phyloP scores from a whole-genome alignment of 2,888 invertebrate species.

The Calliphora vomitoria region DNA sequence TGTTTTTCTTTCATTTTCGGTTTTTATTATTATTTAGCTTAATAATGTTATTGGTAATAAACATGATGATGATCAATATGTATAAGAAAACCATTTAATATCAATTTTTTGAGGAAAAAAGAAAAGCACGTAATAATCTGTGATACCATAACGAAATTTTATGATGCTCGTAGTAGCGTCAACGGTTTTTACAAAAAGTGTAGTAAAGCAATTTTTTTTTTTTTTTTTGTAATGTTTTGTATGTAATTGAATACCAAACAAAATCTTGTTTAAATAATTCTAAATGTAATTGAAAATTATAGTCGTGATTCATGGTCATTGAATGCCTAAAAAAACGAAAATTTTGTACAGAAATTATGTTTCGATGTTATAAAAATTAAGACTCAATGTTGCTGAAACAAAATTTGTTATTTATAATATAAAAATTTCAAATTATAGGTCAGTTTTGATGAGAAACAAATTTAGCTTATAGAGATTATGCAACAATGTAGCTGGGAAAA shows the following conservation, averaged over 20 bases:
- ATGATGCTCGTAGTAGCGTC: neutral
- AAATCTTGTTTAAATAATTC: conserved; percentile 16
- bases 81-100: conserved; percentile 10
- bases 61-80: conserved; percentile 2
- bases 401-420: too few relatives aligned
- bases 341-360: too few relatives aligned
- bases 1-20: neutral
- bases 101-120: conserved; percentile 6
- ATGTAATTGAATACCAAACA: conserved; percentile 13
- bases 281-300: conserved; percentile 55
- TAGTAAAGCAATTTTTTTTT: conserved; percentile 14
- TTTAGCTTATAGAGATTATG: too few relatives aligned
- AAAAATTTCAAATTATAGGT: too few relatives aligned
- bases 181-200: neutral
- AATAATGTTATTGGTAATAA: conserved; percentile 17
- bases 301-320: conserved; percentile 48
- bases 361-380: too few relatives aligned
- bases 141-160: conserved; percentile 55
- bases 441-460: too few relatives aligned
- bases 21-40: neutral
- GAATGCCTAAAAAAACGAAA: neutral
- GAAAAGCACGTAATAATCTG: conserved; percentile 60
- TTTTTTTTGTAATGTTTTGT: neutral
- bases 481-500: too few relatives aligned
- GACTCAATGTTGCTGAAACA: too few relatives aligned